Conservation (phyloP, 2,797 vertebrate genomes). For the Anomalospiza imberbis region DNA sequence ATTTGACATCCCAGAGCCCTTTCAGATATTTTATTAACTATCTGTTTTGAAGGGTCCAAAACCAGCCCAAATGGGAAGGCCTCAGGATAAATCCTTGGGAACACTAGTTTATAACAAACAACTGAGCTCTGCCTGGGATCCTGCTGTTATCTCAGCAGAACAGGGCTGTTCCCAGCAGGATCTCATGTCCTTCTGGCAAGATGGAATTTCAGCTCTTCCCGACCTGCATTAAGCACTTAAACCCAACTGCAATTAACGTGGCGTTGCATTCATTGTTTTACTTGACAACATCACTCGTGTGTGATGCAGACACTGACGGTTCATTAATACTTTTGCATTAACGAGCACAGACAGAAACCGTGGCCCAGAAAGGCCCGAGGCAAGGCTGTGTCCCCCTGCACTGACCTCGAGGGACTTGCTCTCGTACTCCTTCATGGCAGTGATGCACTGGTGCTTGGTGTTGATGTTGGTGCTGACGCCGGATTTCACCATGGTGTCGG, state of each 20-base stretch:
- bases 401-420: constrained; percentile 95
- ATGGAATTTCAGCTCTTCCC: background rate
- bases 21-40: background rate
- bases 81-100: background rate
- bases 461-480: constrained; percentile 96
- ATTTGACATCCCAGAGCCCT: background rate
- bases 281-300: accelerated
- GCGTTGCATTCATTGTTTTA: accelerated
- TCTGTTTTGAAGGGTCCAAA: background rate
- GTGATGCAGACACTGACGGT: accelerated
- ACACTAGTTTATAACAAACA: accelerated
- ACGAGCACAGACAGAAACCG: accelerated
- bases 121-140: background rate
- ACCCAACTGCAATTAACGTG: accelerated
- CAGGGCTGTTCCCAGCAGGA: background rate
- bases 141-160: background rate
- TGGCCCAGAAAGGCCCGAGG: background rate
- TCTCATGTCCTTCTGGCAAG: background rate
- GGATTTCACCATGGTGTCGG: constrained; percentile 94
- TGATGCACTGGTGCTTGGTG: constrained; percentile 98
- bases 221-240: background rate
- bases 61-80: background rate
- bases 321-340: background rate
- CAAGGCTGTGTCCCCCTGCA: background rate
- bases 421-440: constrained; percentile 98